Percentiles rank a stretch among this genome's conserved stretches.
Conservation (phyloP, 2,797 vertebrate genomes). For the Manis crassicaudata region DNA sequence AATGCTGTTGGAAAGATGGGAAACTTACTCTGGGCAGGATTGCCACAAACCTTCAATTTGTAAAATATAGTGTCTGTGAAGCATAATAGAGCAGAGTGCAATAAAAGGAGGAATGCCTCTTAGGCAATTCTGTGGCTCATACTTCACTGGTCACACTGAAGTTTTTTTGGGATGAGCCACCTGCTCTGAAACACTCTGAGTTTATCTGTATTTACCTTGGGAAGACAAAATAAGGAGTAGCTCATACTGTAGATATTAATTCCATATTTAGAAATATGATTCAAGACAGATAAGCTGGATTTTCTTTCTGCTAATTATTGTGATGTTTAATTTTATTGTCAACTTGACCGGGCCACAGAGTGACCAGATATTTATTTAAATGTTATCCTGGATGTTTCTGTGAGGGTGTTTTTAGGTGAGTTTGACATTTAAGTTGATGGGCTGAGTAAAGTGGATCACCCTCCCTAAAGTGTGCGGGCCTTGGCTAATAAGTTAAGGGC, state of each 20-base stretch:
- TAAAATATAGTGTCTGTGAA: too few species aligned
- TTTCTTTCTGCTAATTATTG: background rate
- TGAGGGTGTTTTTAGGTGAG: background rate
- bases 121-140: background rate
- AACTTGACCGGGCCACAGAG: background rate
- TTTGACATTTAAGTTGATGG: background rate
- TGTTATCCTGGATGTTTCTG: background rate
- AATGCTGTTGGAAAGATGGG: too few species aligned
- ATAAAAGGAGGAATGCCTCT: too few species aligned
- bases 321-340: conserved; percentile 8
- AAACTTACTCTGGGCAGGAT: too few species aligned
- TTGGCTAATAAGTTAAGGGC: background rate
- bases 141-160: background rate
- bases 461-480: background rate
- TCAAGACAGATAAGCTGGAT: background rate
- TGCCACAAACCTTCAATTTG: too few species aligned
- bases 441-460: background rate
- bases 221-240: background rate
- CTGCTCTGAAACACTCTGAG: background rate
- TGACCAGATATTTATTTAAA: background rate
- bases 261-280: background rate
- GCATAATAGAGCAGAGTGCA: too few species aligned
- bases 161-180: background rate
- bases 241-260: background rate
- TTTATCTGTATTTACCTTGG: background rate